Evolutionary conservation across 2,797 vertebrate genomes (phyloP), one percentile per base, ranked within the genome.

Genomic region (Synanceia verrucosa): DNA sequence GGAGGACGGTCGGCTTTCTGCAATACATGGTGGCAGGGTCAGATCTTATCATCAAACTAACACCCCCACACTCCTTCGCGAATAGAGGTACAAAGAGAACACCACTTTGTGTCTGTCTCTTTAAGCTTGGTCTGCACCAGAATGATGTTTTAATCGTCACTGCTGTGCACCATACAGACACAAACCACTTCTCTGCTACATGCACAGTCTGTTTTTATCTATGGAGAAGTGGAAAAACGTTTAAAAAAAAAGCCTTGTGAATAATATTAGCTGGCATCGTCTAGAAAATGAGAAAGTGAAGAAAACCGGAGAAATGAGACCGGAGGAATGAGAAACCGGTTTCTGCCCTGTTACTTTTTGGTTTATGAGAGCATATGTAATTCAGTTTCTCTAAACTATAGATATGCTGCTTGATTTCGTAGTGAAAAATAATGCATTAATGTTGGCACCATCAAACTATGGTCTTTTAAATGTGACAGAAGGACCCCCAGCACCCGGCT

Each of bases 41-140:
- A 47, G 31, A 55, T 44, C 65, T 39, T 60, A 18, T 55, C 53
- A 46, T 47, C 58, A 44, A 34, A 66, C 37, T 53, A 65, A 70
- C 23, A 58, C 48, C 31, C 29, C 44, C 26, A 29, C 52, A 50
- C 1, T 3, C 37, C 39, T 72, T 55, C 37, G 44, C 24, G 21
- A 72, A 67, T 9, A 53, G 21, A 1, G 1, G 2, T 19, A 71
- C 58, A 78, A 47, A 65, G 43, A 37, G 29, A 55, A 52, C 5
- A 7, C n/a, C 7, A 1, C 2, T 33, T 23, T 71, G 14, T 47
- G 19, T 8, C 28, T 1, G 18, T 26, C 23, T 48, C 55, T 51
- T 69, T 26, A 50, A 61, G 36, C 23, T 62, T 19, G 12, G 33
- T 11, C 31, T 33, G 14, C 11, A 24, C 9, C 9, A 55, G 8